Base-by-base conservation (phyloP, 2,113 vertebrate species). In the Heterotis niloticus region DNA sequence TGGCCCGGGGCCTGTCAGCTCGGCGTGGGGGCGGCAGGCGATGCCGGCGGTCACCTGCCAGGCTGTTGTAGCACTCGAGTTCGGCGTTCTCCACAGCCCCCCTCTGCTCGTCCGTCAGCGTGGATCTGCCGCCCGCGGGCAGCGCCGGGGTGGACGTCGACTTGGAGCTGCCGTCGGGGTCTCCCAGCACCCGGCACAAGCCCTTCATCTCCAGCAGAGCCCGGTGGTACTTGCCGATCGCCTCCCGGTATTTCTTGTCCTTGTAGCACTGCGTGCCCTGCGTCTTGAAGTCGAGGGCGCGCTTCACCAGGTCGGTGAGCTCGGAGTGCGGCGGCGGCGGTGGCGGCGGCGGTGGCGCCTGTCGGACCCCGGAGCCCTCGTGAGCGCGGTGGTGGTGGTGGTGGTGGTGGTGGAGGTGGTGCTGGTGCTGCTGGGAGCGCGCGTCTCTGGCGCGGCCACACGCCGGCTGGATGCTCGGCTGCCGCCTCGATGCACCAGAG, bases 191-290 rank as follows among this genome's bases (percentile, higher is more conserved):
- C 81, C 91, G 89, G 85, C 89, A 94, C 88, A 98, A 89, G 78
- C 95, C 96, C 90, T 98, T 99, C 78, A 99, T 95, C 92, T 98
- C 96, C 87, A 98, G 92, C 87, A 99, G 85, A 68, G 97, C 96
- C 81, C 97, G 94, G 91, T 99, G 97, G 81, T 98, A 99, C 90
- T 98, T 99, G 87, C 97, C 97, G 80, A 99, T 99, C 89, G 97
- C 97, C 86, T 98, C 97, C 71, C 96, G 93, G 92, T 96, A 98
- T 92, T 99, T 99, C 92, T 98, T 98, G 84, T 98, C 97, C 90
- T 98, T 97, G 94, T 98, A 99, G 88, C 97, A 98, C 91, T 98
- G 96, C 64, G 94, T 94, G 70, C 96, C 97, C 87, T 99, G 94
- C 88, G 93, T 90, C 93, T 98, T 97, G 91, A 99, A 99, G 89